Evolutionary conservation across 2,113 vertebrate species (phyloP).

Genomic region (Anguilla rostrata): DNA sequence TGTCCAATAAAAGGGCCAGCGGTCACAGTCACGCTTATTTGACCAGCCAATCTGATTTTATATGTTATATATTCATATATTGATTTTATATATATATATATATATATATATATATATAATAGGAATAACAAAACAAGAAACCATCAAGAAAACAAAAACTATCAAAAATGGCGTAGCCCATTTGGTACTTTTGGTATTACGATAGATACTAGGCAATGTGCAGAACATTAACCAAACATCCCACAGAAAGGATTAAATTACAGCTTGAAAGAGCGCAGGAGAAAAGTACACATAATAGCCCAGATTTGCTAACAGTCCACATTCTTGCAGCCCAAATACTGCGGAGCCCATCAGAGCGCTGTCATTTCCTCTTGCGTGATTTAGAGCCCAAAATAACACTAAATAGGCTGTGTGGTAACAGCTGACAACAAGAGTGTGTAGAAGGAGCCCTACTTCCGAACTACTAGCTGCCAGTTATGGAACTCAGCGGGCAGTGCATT

Average conservation of each 20-base stretch:
- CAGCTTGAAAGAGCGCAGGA: not conserved
- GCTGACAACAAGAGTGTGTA: not conserved
- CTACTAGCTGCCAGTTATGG: not conserved
- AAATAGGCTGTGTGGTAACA: not conserved
- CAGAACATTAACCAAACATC: not conserved
- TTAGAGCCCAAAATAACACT: not conserved
- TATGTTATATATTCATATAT: not conserved
- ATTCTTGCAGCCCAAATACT: too few species aligned
- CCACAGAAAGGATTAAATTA: not conserved
- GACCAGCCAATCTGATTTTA: not conserved
- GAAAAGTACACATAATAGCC: not conserved
- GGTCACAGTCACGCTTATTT: not conserved
- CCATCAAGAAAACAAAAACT: too few species aligned
- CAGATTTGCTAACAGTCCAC: too few species aligned
- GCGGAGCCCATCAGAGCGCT: too few species aligned
- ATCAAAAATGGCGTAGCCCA: not conserved
- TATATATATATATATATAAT: not conserved
- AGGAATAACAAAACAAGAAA: too few species aligned
- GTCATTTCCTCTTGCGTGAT: not conserved
- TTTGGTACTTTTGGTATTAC: not conserved
- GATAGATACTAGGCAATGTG: not conserved
- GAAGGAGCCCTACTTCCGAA: not conserved
- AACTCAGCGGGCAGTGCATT: too few species aligned
- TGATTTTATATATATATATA: too few species aligned
- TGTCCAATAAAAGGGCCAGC: not conserved